A percentile compares a stretch with the other conserved stretches of the same genome.
phyloP scores from a whole-genome alignment of 2,113 vertebrate species.

The Perca flavescens region DNA sequence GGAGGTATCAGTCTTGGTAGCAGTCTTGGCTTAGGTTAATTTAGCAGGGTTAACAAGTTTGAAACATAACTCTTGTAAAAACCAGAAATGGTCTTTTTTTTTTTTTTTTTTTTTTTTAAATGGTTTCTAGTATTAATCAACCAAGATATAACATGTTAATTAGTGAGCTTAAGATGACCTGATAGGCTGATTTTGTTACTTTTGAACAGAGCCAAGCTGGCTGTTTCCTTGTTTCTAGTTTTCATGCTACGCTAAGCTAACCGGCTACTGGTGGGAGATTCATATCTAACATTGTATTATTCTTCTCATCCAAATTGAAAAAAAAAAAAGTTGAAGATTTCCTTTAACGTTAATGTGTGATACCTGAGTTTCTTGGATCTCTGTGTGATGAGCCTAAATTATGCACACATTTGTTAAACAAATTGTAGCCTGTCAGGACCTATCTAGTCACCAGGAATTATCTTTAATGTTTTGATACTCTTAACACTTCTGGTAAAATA shows the following conservation, averaged over 20 bases:
- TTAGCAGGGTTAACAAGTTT: not conserved
- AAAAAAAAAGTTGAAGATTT: not conserved
- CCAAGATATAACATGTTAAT: not conserved
- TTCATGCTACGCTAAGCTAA: not conserved
- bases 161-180: not conserved
- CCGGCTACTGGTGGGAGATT: not conserved
- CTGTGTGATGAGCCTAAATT: slow-evolving; percentile 40
- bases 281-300: not conserved
- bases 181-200: not conserved
- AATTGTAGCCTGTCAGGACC: slow-evolving; percentile 30
- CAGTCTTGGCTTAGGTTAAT: not conserved
- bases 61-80: not conserved
- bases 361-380: slow-evolving; percentile 35
- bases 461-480: slow-evolving; percentile 11
- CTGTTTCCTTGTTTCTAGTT: not conserved
- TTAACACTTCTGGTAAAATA: not conserved
- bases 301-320: not conserved
- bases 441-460: slow-evolving; percentile 32
- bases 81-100: not conserved
- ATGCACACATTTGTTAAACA: slow-evolving; percentile 23
- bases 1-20: not conserved
- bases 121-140: too few species aligned
- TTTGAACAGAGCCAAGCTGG: not conserved
- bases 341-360: slow-evolving; percentile 21
- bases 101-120: too few species aligned